These are phyloP conservation scores for Crotalus helleri DNA, from an alignment of 2,113 vertebrate species.

Conservation along the genomic window DNA sequence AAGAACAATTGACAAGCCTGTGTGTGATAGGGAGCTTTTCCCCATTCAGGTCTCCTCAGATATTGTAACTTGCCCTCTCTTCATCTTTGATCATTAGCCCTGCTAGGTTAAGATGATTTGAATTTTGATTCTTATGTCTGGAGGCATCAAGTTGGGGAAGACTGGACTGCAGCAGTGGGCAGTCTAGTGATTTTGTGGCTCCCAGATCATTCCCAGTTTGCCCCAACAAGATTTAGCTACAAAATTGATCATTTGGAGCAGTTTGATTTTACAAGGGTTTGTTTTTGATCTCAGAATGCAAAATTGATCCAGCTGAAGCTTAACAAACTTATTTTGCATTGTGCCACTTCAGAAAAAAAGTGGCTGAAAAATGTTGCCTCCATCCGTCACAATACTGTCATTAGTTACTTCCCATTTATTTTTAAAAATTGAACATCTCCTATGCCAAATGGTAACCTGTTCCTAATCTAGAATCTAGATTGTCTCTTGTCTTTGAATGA, in stretches of 20 bases:
- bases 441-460: not conserved
- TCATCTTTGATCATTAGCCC: not conserved
- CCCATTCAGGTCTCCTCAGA: not conserved
- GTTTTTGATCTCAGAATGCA: not conserved
- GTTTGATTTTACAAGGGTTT: not conserved
- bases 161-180: not conserved
- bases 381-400: not conserved
- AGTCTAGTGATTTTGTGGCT: not conserved
- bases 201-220: not conserved
- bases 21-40: not conserved
- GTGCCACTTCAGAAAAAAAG: not conserved
- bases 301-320: not conserved
- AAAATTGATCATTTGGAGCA: not conserved
- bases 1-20: not conserved
- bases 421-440: not conserved
- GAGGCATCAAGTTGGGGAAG: not conserved
- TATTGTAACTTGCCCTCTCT: not conserved
- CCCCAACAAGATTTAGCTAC: not conserved
- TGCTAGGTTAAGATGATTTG: not conserved
- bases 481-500: not conserved
- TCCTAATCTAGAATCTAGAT: not conserved
- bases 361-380: not conserved
- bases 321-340: not conserved
- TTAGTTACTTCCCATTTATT: not conserved
- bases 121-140: not conserved